phyloP scores from a whole-genome alignment of 1,140 invertebrate species.

The Dryas iulia region DNA sequence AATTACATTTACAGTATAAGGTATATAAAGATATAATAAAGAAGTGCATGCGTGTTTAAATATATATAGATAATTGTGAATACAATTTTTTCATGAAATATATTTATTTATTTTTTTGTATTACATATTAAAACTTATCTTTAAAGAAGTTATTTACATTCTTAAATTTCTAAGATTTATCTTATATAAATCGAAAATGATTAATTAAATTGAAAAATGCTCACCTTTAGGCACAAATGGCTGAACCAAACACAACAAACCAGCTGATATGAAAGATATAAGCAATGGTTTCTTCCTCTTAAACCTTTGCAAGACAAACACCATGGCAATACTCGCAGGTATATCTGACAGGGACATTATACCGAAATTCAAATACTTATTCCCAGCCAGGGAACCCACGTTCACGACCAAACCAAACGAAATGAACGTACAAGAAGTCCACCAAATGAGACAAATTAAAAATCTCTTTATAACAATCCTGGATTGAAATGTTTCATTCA shows the following conservation, averaged over 20 bases:
- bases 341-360: slow-evolving; percentile 84
- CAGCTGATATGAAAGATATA: slow-evolving; percentile 47
- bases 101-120: too few species aligned
- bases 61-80: too few species aligned
- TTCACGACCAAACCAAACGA: slow-evolving; percentile 91
- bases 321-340: slow-evolving; percentile 83
- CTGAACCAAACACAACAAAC: slow-evolving; percentile 47
- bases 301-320: slow-evolving; percentile 46
- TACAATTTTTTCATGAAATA: too few species aligned
- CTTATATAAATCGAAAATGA: too few species aligned
- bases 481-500: slow-evolving; percentile 43
- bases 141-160: too few species aligned
- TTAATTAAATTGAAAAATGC: not conserved
- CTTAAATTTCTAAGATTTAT: too few species aligned
- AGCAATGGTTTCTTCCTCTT: slow-evolving; percentile 52
- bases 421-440: slow-evolving; percentile 86
- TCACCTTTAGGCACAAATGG: slow-evolving; percentile 53
- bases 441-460: slow-evolving; percentile 84
- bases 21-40: too few species aligned
- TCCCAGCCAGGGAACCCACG: slow-evolving; percentile 86
- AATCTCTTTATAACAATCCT: slow-evolving; percentile 48
- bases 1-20: too few species aligned
- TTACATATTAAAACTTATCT: too few species aligned
- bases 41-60: too few species aligned
- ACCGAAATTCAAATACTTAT: slow-evolving; percentile 85